phyloP scores from a whole-genome alignment of 2,797 vertebrate species.

The Pterois miles region DNA sequence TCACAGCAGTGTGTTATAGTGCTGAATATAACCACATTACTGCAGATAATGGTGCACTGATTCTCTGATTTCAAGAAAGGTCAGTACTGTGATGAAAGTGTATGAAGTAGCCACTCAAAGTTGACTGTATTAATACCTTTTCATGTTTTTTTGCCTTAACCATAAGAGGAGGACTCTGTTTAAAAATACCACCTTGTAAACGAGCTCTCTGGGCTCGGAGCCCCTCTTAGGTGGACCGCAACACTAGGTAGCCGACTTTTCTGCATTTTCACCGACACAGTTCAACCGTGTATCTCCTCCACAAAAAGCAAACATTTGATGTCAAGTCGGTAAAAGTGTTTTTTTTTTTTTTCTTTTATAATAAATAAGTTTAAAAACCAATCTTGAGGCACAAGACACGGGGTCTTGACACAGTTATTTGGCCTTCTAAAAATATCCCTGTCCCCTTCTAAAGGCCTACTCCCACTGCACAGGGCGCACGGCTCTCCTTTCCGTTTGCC shows the following conservation, averaged over 20 bases:
- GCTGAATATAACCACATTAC: background rate
- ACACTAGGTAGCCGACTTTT: background rate
- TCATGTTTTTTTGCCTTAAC: constrained; percentile 56
- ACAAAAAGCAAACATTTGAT: background rate
- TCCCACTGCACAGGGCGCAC: constrained; percentile 60
- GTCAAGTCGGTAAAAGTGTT: background rate
- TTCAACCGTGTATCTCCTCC: background rate
- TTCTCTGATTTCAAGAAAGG: background rate
- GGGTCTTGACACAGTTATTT: constrained; percentile 55
- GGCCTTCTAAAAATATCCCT: constrained; percentile 89
- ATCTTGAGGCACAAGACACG: constrained; percentile 63
- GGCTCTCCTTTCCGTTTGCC: constrained; percentile 90
- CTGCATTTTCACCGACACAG: background rate
- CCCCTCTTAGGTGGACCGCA: background rate
- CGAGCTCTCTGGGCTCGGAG: constrained; percentile 22
- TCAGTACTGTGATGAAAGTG: background rate
- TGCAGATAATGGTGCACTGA: background rate
- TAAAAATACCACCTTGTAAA: constrained; percentile 82
- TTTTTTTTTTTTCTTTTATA: background rate
- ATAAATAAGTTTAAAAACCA: background rate
- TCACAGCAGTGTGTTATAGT: background rate
- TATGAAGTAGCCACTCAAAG: background rate
- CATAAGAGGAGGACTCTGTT: constrained; percentile 79
- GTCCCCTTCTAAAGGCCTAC: constrained; percentile 78
- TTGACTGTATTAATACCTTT: constrained; percentile 26